These are phyloP conservation scores for Ceramica pisi DNA, from an alignment of 2,888 invertebrate genomes.

Conservation along the genomic window DNA sequence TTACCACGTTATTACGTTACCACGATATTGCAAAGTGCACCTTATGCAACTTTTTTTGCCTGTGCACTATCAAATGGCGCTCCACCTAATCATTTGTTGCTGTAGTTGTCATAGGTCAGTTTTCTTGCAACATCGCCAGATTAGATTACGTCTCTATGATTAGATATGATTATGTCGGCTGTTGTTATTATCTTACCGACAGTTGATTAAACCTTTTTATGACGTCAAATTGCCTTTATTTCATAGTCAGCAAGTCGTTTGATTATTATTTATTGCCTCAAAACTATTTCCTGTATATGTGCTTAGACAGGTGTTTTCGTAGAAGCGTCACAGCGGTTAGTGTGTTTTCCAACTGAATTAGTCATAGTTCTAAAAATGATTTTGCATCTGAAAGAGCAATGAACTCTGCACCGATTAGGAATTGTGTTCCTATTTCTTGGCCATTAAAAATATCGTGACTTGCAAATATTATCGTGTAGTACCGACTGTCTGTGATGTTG, in stretches of 20 bases:
- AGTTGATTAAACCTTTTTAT: slow-evolving; percentile 50
- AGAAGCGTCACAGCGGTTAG: slow-evolving; percentile 65
- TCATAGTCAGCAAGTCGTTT: slow-evolving; percentile 16
- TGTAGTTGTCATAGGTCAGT: slow-evolving; percentile 87
- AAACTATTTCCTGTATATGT: slow-evolving; percentile 58
- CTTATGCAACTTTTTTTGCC: slow-evolving; percentile 82
- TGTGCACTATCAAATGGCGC: slow-evolving; percentile 76
- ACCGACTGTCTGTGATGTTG: slow-evolving; percentile 23
- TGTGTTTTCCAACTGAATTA: slow-evolving; percentile 73
- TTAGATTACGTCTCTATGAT: slow-evolving; percentile 83
- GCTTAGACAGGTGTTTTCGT: slow-evolving; percentile 74
- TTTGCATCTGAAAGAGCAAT: slow-evolving; percentile 69
- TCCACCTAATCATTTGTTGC: slow-evolving; percentile 74
- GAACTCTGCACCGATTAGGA: slow-evolving; percentile 69
- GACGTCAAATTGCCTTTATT: slow-evolving; percentile 42
- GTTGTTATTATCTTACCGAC: slow-evolving; percentile 54
- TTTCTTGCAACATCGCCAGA: slow-evolving; percentile 77
- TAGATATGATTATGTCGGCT: slow-evolving; percentile 68
- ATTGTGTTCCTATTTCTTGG: slow-evolving; percentile 55
- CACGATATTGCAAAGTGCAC: slow-evolving; percentile 57
- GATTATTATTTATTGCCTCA: slow-evolving; percentile 33
- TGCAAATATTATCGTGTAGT: slow-evolving; percentile 48
- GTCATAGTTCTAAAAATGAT: slow-evolving; percentile 78
- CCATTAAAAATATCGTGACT: slow-evolving; percentile 67
- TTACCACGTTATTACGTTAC: slow-evolving; percentile 60